phyloP scores from a whole-genome alignment of 2,797 vertebrate genomes.

The Smutsia temminckii region DNA sequence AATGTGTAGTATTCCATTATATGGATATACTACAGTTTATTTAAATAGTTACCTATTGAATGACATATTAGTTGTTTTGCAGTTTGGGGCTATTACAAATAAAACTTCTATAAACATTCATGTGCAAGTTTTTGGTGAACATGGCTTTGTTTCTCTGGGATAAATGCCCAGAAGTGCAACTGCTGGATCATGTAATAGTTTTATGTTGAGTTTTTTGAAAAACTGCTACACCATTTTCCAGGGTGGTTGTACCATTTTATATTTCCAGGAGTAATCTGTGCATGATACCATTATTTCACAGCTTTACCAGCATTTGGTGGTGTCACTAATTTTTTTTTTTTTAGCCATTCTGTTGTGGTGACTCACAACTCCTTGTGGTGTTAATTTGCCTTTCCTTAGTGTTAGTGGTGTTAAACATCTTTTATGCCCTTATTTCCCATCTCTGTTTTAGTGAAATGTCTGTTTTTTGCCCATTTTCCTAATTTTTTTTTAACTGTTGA shows the following conservation, averaged over 20 bases:
- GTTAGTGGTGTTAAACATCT: constrained; percentile 10
- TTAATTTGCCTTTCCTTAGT: constrained; percentile 34
- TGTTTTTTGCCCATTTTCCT: background rate
- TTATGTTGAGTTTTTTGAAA: background rate
- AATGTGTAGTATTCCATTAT: background rate
- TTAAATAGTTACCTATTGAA: constrained; percentile 1
- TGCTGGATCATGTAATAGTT: background rate
- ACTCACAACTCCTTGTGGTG: background rate
- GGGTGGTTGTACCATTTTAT: background rate
- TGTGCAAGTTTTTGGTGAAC: background rate
- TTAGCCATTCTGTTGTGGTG: background rate
- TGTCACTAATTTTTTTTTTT: background rate
- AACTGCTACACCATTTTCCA: background rate
- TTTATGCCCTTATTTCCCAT: background rate
- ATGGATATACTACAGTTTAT: background rate
- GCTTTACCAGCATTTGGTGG: background rate
- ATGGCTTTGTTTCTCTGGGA: background rate
- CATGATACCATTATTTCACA: background rate
- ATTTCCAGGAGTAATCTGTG: background rate
- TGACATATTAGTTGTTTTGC: background rate
- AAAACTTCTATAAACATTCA: background rate
- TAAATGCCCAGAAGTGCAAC: background rate
- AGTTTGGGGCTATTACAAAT: background rate
- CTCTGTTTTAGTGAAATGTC: background rate
- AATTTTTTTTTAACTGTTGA: background rate